These are phyloP conservation scores for Catagonus wagneri DNA, from an alignment of 2,113 vertebrate genomes.

Conservation along the genomic window DNA sequence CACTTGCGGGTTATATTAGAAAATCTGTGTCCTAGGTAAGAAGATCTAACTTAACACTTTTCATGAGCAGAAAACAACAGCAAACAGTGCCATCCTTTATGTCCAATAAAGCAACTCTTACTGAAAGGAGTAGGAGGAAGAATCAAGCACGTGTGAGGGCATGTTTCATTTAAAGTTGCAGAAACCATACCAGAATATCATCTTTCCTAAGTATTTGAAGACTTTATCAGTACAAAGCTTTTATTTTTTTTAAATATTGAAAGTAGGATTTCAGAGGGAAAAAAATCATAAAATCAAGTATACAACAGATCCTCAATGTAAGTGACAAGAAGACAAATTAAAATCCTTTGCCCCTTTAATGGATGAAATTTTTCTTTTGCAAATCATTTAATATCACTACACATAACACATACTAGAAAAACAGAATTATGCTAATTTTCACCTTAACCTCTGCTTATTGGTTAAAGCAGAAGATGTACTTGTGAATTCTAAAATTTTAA, in stretches of 20 bases:
- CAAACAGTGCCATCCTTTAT: background rate
- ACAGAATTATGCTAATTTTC: background rate
- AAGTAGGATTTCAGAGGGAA: background rate
- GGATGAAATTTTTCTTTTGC: slow-evolving; percentile 12
- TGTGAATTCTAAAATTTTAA: slow-evolving; percentile 66
- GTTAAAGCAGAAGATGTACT: slow-evolving; percentile 2
- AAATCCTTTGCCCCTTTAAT: slow-evolving; percentile 21
- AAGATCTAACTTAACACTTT: background rate
- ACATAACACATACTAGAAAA: background rate
- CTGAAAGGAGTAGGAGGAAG: background rate
- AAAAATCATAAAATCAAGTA: background rate
- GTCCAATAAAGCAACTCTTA: background rate
- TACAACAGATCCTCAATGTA: background rate
- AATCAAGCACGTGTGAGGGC: background rate
- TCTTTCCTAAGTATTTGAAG: background rate
- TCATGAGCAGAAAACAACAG: background rate
- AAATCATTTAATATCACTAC: background rate
- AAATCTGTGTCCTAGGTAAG: background rate
- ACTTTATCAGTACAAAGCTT: background rate
- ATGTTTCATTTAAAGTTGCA: background rate
- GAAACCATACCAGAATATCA: background rate
- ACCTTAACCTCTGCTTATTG: background rate
- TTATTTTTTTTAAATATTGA: background rate
- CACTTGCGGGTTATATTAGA: background rate
- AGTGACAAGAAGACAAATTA: background rate